These are phyloP conservation scores for Aporrectodea caliginosa DNA, from an alignment of 1,140 invertebrate genomes.

Conservation along the genomic window DNA sequence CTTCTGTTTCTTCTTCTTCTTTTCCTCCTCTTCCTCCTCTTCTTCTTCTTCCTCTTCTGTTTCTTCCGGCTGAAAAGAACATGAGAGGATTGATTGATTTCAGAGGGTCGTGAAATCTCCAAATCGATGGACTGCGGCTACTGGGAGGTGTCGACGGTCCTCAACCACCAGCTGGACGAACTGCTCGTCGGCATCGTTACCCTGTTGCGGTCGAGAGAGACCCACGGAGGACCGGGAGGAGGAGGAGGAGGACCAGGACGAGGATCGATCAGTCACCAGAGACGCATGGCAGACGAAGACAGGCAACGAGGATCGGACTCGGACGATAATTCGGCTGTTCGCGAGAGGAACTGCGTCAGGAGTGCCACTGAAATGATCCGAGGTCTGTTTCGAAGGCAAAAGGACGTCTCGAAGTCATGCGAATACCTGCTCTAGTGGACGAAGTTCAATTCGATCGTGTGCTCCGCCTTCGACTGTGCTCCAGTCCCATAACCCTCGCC, in stretches of 20 bases:
- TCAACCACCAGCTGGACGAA: slow-evolving; percentile 78
- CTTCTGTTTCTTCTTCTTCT: too few species aligned
- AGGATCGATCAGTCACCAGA: too few species aligned
- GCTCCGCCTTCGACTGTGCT: too few species aligned
- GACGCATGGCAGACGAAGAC: too few species aligned
- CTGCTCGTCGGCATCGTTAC: slow-evolving; percentile 71
- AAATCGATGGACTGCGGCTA: slow-evolving; percentile 71
- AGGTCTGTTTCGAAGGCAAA: not conserved
- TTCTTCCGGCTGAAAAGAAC: too few species aligned
- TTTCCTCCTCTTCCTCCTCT: too few species aligned
- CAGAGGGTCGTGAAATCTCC: slow-evolving; percentile 58
- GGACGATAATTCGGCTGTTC: not conserved
- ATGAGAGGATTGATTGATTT: too few species aligned
- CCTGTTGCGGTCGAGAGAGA: slow-evolving; percentile 51
- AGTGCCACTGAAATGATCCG: not conserved
- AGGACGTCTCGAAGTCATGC: not conserved
- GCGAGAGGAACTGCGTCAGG: not conserved
- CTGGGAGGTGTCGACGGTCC: slow-evolving; percentile 74
- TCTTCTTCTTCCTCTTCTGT: too few species aligned
- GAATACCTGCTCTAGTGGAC: not conserved
- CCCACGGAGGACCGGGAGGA: not conserved
- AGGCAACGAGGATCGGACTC: not conserved
- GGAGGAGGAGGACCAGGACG: not conserved
- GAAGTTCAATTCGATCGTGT: too few species aligned
- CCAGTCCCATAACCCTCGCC: too few species aligned